phyloP scores from a whole-genome alignment of 2,797 vertebrate species.

The Pseudomugil tenellus region DNA sequence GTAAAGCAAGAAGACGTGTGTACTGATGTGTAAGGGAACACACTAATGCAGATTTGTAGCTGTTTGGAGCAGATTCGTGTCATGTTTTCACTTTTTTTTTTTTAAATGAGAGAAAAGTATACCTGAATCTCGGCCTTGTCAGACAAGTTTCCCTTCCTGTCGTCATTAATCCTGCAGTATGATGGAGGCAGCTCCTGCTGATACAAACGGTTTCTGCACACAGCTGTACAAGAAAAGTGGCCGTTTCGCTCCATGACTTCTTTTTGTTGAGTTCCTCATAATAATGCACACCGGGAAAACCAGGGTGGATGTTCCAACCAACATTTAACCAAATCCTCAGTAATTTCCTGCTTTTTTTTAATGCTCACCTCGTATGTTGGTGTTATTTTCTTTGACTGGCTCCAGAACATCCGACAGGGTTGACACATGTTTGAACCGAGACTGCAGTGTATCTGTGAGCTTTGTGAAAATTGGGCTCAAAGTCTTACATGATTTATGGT shows the following conservation, averaged over 20 bases:
- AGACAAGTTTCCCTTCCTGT: neutral
- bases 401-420: neutral
- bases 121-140: neutral
- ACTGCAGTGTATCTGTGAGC: too few species aligned
- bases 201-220: neutral
- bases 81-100: neutral
- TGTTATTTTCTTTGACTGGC: neutral
- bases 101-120: neutral
- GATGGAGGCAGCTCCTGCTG: neutral
- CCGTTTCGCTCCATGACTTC: neutral
- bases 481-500: too few species aligned
- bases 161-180: neutral
- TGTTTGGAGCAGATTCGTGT: neutral
- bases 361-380: neutral
- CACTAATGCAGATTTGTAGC: neutral
- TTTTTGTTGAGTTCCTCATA: neutral
- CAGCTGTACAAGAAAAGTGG: neutral
- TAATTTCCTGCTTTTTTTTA: neutral
- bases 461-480: too few species aligned
- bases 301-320: neutral
- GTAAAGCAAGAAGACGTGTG: constrained; percentile 6
- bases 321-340: neutral
- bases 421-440: neutral
- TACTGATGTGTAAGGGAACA: constrained; percentile 2
- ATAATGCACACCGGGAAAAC: neutral